Evolutionary conservation across 1,140 invertebrate species (phyloP).

Genomic region (Zaprionus camerounensis): DNA sequence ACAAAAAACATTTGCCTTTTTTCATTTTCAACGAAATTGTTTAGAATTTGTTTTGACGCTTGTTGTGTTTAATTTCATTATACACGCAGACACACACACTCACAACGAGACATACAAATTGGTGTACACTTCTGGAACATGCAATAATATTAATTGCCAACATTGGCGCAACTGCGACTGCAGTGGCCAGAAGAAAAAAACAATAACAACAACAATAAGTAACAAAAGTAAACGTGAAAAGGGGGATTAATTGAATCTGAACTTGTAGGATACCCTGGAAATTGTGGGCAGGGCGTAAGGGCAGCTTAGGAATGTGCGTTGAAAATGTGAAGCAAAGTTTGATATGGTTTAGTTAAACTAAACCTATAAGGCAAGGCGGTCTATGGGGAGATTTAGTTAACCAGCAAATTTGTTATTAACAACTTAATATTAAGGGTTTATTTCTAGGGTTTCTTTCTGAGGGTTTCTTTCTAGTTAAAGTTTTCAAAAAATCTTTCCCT

Average conservation of each 20-base stretch:
- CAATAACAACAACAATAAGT: conserved; percentile 46
- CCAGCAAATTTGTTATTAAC: too few relatives aligned
- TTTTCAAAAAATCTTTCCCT: too few relatives aligned
- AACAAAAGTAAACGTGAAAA: conserved; percentile 26
- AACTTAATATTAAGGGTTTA: too few relatives aligned
- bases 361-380: too few relatives aligned
- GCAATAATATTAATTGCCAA: conserved; percentile 81
- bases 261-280: conserved; percentile 13
- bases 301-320: background rate
- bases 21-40: conserved; percentile 58
- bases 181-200: conserved; percentile 19
- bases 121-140: conserved; percentile 53
- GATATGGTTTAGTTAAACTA: too few relatives aligned
- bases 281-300: background rate
- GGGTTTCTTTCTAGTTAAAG: too few relatives aligned
- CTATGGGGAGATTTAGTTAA: too few relatives aligned
- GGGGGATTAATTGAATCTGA: background rate
- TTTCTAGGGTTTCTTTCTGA: too few relatives aligned
- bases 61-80: conserved; percentile 80
- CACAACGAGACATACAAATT: conserved; percentile 18
- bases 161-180: conserved; percentile 72
- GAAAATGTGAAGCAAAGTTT: background rate
- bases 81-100: conserved; percentile 41
- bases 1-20: conserved; percentile 16
- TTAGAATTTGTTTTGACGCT: conserved; percentile 74